phyloP scores from a whole-genome alignment of 2,113 vertebrate genomes.

The Noturus placidus region DNA sequence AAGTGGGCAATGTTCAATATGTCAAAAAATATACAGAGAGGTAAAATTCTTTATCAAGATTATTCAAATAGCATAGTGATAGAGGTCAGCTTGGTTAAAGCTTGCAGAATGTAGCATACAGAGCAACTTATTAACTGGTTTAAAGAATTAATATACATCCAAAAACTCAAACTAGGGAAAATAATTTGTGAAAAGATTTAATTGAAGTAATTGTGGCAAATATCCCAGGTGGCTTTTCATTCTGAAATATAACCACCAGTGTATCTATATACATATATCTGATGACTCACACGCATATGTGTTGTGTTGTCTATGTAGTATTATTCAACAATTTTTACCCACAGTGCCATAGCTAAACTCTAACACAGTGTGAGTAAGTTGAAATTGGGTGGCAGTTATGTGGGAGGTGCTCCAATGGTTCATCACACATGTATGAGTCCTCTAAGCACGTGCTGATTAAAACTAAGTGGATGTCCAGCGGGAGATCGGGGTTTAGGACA shows the following conservation, averaged over 20 bases:
- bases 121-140: background rate
- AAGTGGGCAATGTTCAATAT: background rate
- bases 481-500: slow-evolving; percentile 61
- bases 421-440: slow-evolving; percentile 21
- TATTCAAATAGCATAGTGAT: background rate
- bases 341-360: slow-evolving; percentile 29
- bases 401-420: slow-evolving; percentile 34
- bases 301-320: background rate
- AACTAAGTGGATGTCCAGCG: slow-evolving; percentile 60
- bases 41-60: too few relatives aligned
- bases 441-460: slow-evolving; percentile 54
- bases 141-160: background rate
- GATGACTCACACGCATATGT: background rate
- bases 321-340: background rate
- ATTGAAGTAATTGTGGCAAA: background rate
- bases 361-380: slow-evolving; percentile 39
- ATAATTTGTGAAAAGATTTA: background rate
- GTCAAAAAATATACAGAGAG: background rate
- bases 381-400: slow-evolving; percentile 62
- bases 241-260: background rate
- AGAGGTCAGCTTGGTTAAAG: background rate
- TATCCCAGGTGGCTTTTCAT: background rate
- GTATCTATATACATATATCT: background rate
- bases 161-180: background rate
- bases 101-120: background rate